phyloP scores from a whole-genome alignment of 2,797 vertebrate species.

The Champsocephalus gunnari region DNA sequence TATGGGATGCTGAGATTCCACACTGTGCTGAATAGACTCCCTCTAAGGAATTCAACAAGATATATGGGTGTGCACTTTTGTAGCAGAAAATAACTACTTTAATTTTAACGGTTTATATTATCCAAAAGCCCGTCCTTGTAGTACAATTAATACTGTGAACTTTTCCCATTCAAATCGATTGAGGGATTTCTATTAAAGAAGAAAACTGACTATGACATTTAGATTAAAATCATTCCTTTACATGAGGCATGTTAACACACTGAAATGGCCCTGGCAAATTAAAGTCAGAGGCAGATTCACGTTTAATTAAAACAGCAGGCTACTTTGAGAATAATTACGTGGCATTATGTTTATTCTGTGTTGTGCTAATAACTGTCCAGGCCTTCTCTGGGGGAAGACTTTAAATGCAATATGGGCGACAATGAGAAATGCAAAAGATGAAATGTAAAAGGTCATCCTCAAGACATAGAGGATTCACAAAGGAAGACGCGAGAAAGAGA shows the following conservation, averaged over 20 bases:
- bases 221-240: not conserved
- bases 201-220: constrained; percentile 1
- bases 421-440: constrained; percentile 35
- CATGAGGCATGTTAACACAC: constrained; percentile 13
- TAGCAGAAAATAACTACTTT: constrained; percentile 15
- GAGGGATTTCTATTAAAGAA: constrained; percentile 8
- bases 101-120: constrained; percentile 39
- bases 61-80: constrained; percentile 30
- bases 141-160: constrained; percentile 15
- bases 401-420: not conserved
- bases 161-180: constrained; percentile 7
- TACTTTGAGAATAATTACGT: not conserved
- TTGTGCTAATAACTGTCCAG: not conserved
- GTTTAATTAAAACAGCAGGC: constrained; percentile 24
- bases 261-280: constrained; percentile 19
- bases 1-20: constrained; percentile 34
- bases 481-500: constrained; percentile 14
- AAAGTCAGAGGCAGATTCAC: constrained; percentile 14
- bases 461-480: constrained; percentile 10
- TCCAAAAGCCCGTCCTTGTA: not conserved
- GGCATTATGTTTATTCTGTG: not conserved
- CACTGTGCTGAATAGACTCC: constrained; percentile 34
- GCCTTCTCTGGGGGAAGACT: not conserved
- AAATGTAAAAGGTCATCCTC: constrained; percentile 11
- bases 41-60: constrained; percentile 45